Percentiles rank a stretch among this genome's conserved stretches.
Evolutionary conservation across 2,797 vertebrate genomes (phyloP).

Genomic region (Diplodus puntazzo): DNA sequence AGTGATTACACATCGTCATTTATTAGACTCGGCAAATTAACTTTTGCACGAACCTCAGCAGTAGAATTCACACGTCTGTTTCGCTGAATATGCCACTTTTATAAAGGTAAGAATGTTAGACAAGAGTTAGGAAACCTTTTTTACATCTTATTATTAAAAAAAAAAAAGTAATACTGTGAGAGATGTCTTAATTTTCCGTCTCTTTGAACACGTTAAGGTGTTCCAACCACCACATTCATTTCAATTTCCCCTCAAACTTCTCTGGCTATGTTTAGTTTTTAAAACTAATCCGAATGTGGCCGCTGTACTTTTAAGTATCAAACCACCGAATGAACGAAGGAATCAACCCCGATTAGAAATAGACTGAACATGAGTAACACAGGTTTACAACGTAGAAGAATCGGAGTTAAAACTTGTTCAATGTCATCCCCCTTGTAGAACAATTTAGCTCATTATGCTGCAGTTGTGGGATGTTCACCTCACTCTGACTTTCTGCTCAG

Average conservation of each 20-base stretch:
- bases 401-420: conserved; percentile 63
- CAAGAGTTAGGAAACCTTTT: not conserved
- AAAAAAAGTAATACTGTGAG: conserved; percentile 13
- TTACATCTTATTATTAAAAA: not conserved
- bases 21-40: conserved; percentile 28
- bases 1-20: conserved; percentile 46
- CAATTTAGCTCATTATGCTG: conserved; percentile 65
- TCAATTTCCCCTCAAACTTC: not conserved
- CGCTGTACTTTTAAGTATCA: not conserved
- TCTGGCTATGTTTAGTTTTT: not conserved
- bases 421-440: conserved; percentile 69
- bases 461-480: conserved; percentile 62
- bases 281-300: conserved; percentile 3
- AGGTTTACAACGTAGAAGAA: conserved; percentile 37
- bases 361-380: conserved; percentile 55
- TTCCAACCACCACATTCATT: not conserved
- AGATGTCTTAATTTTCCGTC: conserved; percentile 20
- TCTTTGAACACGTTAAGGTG: conserved; percentile 1
- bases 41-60: conserved; percentile 45
- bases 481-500: conserved; percentile 64
- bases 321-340: not conserved
- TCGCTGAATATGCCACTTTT: conserved; percentile 33
- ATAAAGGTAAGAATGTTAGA: not conserved
- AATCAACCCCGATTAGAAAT: conserved; percentile 19
- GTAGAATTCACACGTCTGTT: conserved; percentile 28